Conservation (phyloP, 1,140 invertebrate genomes). For the Steinernema khuongi region DNA sequence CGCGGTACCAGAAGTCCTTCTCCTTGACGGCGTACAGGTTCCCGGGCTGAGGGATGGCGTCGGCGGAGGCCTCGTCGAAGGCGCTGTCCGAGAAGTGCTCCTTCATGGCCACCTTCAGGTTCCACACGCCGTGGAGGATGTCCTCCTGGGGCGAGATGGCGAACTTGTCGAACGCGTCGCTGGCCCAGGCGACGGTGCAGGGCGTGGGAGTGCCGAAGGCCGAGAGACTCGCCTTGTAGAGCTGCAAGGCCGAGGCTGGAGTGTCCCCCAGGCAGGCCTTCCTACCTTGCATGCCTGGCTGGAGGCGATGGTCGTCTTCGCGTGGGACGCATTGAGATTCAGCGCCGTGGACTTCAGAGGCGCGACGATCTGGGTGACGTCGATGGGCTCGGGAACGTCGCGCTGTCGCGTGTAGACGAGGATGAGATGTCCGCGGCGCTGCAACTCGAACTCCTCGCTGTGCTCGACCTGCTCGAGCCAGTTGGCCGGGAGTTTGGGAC, state of each 20-base stretch:
- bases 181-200: neutral
- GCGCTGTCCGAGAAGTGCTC: neutral
- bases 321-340: neutral
- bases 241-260: neutral
- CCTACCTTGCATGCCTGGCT: neutral
- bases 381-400: neutral
- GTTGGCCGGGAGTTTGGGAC: neutral
- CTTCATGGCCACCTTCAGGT: conserved; percentile 6
- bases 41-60: neutral
- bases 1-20: conserved; percentile 9
- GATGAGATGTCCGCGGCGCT: neutral
- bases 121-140: conserved; percentile 5
- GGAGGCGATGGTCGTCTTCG: neutral
- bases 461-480: neutral
- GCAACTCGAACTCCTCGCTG: neutral
- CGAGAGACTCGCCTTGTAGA: neutral
- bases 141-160: neutral
- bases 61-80: neutral
- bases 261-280: neutral
- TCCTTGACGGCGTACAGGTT: neutral
- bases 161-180: neutral
- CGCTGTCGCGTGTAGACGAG: neutral
- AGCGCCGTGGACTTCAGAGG: neutral
- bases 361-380: neutral
- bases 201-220: neutral